Conservation (phyloP, 2,113 vertebrate species). For the human (Homo sapiens) region GRCh38 chrX:53131501-53132000, state of each 20-base stretch:
- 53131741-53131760: background rate
- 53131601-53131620: background rate
- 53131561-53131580: background rate
- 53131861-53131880: background rate
- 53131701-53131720: background rate
- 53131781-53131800: constrained; percentile 14
- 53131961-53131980: background rate
- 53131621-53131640: background rate
- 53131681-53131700: background rate
- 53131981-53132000: background rate
- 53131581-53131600: background rate
- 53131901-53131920: background rate
- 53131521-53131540: constrained; percentile 39
- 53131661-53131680: background rate
- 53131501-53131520: background rate
- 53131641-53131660: background rate
- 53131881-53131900: background rate
- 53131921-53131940: background rate
- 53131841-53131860: background rate
- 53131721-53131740: background rate
- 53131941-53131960: background rate
- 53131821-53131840: background rate
- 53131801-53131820: background rate
- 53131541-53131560: background rate
- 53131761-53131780: background rate